Evolutionary conservation across 1,140 invertebrate species (phyloP), one percentile per base, ranked within the genome.

Genomic region (Pseudomyrmex cubaensis): DNA sequence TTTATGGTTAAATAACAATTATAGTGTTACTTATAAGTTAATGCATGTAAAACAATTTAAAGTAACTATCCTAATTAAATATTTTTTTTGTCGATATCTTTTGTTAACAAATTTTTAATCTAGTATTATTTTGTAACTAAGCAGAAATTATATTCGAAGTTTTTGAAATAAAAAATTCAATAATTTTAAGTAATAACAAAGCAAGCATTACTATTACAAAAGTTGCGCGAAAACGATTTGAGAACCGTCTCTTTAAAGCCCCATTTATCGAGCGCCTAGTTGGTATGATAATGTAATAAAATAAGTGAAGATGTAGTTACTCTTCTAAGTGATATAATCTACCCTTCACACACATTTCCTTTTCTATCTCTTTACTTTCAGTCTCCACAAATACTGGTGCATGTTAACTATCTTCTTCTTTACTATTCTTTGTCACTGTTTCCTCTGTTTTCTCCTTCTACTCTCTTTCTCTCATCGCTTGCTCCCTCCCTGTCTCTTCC

Each of bases 271-370:
- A 93, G 90, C 92, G 89, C 80, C 90, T 93, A 92, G 91, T 94
- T 93, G 93, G 93, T 94, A 94, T 94, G 94, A 94, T 94, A 94
- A 94, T 94, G 94, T 94, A 94, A 94, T 94, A 94, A 94, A 94
- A 94, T 94, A 94, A 94, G 93, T 94, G 93, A 93, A 94, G 90
- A 90, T 90, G 86, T 88, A 90, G 90, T 35, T 35, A 35, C 35
- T 35, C 84, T 88, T 87, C 84, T 84, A 73, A 85, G 82, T 89
- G 88, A 90, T 91, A 92, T 89, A 92, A 90, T 90, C 89, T 25
- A 12, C 25, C 46, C 4, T 66, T 35, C 25, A 4, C 56, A 35
- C 54, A 48, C 17, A 25, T 69, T 57, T 66, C 7, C 17, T 44
- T 44, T 20, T 17, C 17, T 22, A 15, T 74, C 22, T 77, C 69